A percentile compares a stretch with the other conserved stretches of the same genome.
phyloP scores from a whole-genome alignment of 2,888 invertebrate species.

The Thecocarcelia acutangulata region DNA sequence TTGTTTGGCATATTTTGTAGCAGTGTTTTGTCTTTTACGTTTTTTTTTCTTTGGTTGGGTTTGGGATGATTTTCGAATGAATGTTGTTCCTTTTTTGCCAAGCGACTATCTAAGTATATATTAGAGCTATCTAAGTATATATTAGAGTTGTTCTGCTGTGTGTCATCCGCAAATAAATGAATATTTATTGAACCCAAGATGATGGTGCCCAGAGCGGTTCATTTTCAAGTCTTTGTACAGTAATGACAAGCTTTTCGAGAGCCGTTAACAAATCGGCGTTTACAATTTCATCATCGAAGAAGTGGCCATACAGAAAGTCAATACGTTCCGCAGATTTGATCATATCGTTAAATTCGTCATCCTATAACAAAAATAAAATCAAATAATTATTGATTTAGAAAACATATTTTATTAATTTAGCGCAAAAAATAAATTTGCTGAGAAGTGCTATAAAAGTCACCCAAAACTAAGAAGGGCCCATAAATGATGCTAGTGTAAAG shows the following conservation, averaged over 20 bases:
- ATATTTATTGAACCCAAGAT: conserved; percentile 92
- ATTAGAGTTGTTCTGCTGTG: background rate
- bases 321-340: conserved; percentile 92
- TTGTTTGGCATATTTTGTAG: conserved; percentile 70
- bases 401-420: no score
- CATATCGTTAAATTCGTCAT: conserved; percentile 95
- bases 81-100: conserved; percentile 1
- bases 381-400: background rate
- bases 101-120: conserved; percentile 28
- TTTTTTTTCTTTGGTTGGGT: conserved; percentile 45
- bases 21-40: conserved; percentile 71
- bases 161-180: background rate
- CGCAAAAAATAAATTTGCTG: no score
- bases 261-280: conserved; percentile 94
- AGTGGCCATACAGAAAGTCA: conserved; percentile 95
- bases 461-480: no score
- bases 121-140: no score
- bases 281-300: conserved; percentile 96
- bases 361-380: conserved; percentile 83
- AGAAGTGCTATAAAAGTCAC: no score
- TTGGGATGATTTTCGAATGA: conserved; percentile 10
- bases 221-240: conserved; percentile 92
- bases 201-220: conserved; percentile 98
- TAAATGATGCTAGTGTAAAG: no score
- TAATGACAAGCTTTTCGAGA: conserved; percentile 91